A percentile compares a stretch with the other conserved stretches of the same genome.
Evolutionary conservation across 2,888 invertebrate genomes (phyloP).

Genomic region (Trissoscelio sp.): DNA sequence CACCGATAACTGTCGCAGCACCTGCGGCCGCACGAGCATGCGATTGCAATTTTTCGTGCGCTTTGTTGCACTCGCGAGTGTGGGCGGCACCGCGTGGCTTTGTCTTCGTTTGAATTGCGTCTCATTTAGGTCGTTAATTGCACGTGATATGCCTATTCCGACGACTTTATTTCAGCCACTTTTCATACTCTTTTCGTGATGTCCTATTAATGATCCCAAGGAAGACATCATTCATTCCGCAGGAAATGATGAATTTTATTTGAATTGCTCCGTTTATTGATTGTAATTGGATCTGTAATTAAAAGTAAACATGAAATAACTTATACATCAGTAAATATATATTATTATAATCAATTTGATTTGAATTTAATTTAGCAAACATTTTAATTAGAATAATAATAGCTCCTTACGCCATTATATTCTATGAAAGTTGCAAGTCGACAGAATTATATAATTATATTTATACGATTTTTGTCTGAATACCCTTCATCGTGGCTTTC

Average conservation of each 20-base stretch:
- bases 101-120: conserved; percentile 66
- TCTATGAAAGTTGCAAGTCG: too few relatives aligned
- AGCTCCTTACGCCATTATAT: too few relatives aligned
- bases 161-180: conserved; percentile 55
- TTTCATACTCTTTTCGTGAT: conserved; percentile 48
- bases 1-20: conserved; percentile 55
- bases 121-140: conserved; percentile 77
- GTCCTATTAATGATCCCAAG: conserved; percentile 42
- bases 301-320: too few relatives aligned
- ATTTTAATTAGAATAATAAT: too few relatives aligned
- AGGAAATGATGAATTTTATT: conserved; percentile 38
- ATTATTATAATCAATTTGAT: too few relatives aligned
- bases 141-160: conserved; percentile 53
- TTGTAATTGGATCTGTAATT: conserved; percentile 13
- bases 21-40: conserved; percentile 55
- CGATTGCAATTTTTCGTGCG: conserved; percentile 48
- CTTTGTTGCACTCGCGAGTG: conserved; percentile 70
- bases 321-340: too few relatives aligned
- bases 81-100: conserved; percentile 70
- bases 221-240: conserved; percentile 8
- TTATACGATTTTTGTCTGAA: conserved; percentile 2
- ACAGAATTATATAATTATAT: conserved; percentile 7
- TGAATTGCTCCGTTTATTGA: conserved; percentile 29
- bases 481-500: not conserved
- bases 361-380: too few relatives aligned